These are phyloP conservation scores for Heliconius aoede DNA, from an alignment of 2,888 invertebrate species.

Conservation along the genomic window DNA sequence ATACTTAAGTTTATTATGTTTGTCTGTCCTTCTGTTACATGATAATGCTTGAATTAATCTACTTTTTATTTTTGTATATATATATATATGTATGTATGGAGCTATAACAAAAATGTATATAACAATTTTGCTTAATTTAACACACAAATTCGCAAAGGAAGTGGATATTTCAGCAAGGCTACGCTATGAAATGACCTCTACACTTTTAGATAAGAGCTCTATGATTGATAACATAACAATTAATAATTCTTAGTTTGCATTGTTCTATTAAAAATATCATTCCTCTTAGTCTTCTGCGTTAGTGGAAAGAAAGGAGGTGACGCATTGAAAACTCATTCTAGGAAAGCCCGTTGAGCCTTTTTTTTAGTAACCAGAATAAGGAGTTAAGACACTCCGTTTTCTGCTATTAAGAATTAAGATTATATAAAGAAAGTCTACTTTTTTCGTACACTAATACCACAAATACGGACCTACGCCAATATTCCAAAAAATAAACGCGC, in stretches of 20 bases:
- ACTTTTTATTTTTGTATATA: not conserved
- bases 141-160: conserved; percentile 30
- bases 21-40: conserved; percentile 27
- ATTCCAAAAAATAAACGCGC: conserved; percentile 43
- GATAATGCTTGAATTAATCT: not conserved
- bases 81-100: no score
- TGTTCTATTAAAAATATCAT: not conserved
- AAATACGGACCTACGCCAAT: conserved; percentile 48
- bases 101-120: not conserved
- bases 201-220: conserved; percentile 38
- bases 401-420: not conserved
- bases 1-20: conserved; percentile 1
- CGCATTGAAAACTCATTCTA: not conserved
- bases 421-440: not conserved
- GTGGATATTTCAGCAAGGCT: conserved; percentile 42
- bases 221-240: conserved; percentile 14
- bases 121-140: conserved; percentile 3
- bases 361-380: no score
- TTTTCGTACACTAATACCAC: not conserved
- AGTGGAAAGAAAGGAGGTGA: not conserved
- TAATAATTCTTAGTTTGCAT: not conserved
- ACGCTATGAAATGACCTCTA: conserved; percentile 42
- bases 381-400: not conserved
- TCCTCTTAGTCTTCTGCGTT: not conserved
- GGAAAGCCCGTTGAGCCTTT: no score